Evolutionary conservation across 2,888 invertebrate genomes (phyloP), one percentile per base, ranked within the genome.

Genomic region (Lithodes maja): DNA sequence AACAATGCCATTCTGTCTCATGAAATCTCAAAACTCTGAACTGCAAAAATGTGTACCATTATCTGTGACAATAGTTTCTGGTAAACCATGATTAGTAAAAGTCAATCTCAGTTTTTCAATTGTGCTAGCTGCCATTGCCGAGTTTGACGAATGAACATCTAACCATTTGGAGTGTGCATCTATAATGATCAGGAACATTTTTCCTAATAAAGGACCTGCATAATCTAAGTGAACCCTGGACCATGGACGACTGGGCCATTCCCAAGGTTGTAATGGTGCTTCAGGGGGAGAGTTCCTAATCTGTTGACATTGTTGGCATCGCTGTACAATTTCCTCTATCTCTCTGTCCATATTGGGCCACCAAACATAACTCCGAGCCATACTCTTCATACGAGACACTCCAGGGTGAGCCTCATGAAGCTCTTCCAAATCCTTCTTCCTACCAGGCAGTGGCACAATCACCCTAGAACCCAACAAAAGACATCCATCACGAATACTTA

Each of bases 161-260:
- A 78, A n/a, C 78, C 78, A 78, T 52, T 78, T 78, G n/a, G 78
- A 78, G 52, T 78, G 78, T 1, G 53, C 78, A 78, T 78, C 78
- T 52, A 52, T 78, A 7, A 78, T 52, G 3, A 78, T 15, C 52
- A 78, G 52, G 12, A 78, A 78, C 68, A 9, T n/a, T 78, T 52
- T 33, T 33, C 33, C 33, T 33, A 33, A 33, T 33, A 75, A 75
- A 49, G 17, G 75, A 9, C 75, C 75, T 49, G 75, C 49, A 3
- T 49, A 68, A 75, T 78, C 52, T 52, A 78, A 52, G 15, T 78
- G 78, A 52, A 78, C 15, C 53, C 53, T 78, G 9, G 78, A 78
- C 53, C 78, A 78, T 52, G 78, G 53, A n/a, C 5, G 50, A n/a
- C n/a, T 52, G 49, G 53, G 78, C 78, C 53, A 78, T 52, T 78